A percentile compares a stretch with the other conserved stretches of the same genome.
phyloP scores from a whole-genome alignment of 2,797 vertebrate genomes.

The Propithecus deckenii region DNA sequence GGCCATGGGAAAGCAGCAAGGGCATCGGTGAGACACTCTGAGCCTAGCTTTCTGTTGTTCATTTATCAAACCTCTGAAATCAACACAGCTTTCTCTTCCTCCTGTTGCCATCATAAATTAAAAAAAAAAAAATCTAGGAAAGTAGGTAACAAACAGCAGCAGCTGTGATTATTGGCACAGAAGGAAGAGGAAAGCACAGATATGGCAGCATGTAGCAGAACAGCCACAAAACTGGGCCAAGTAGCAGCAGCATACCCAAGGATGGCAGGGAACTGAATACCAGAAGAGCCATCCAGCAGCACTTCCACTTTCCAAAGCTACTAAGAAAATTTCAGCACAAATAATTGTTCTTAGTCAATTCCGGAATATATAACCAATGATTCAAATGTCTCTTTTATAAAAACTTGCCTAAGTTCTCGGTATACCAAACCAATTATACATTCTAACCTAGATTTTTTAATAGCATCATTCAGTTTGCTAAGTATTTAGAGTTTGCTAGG shows the following conservation, averaged over 20 bases:
- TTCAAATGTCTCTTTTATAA: not conserved
- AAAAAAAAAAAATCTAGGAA: slow-evolving; percentile 61
- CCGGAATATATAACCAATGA: not conserved
- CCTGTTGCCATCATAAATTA: slow-evolving; percentile 23
- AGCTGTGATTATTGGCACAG: slow-evolving; percentile 59
- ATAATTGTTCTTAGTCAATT: not conserved
- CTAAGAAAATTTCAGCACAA: not conserved
- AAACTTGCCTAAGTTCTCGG: not conserved
- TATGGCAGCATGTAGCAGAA: not conserved
- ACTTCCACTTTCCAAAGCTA: not conserved
- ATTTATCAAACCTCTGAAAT: slow-evolving; percentile 19
- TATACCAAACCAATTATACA: not conserved
- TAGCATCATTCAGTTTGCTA: not conserved
- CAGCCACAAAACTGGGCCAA: not conserved
- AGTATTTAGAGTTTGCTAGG: not conserved
- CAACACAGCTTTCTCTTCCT: not conserved
- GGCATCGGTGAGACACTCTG: not conserved
- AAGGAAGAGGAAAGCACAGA: not conserved
- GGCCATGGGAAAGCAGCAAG: not conserved
- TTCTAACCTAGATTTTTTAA: not conserved
- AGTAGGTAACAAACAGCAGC: slow-evolving; percentile 30
- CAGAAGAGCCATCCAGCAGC: not conserved
- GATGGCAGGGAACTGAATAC: not conserved
- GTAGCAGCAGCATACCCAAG: not conserved
- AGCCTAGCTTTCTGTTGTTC: not conserved